Conservation (phyloP, 2,113 vertebrate species). For the Epinephelus cyanopodus region DNA sequence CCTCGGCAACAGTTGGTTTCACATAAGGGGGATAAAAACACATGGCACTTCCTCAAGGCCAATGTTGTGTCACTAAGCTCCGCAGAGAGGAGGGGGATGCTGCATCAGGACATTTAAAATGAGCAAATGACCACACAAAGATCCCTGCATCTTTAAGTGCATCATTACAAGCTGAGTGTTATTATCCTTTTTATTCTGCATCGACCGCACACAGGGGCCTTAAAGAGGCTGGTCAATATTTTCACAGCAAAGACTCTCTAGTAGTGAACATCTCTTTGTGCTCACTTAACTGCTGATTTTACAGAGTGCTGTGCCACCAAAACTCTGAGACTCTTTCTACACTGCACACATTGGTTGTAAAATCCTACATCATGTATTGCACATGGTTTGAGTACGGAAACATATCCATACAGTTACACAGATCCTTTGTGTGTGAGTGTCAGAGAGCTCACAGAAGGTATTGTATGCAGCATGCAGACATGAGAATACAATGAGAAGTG, state of each 20-base stretch:
- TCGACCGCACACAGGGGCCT: conserved; percentile 51
- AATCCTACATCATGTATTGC: neutral
- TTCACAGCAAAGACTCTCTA: conserved; percentile 64
- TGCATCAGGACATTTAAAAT: conserved; percentile 36
- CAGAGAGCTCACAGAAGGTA: conserved; percentile 32
- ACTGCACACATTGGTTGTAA: neutral
- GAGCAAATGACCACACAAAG: conserved; percentile 22
- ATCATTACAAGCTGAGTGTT: conserved; percentile 54
- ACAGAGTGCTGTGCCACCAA: neutral
- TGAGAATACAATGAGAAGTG: conserved; percentile 58
- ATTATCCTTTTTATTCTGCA: conserved; percentile 51
- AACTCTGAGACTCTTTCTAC: neutral
- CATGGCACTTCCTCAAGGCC: conserved; percentile 63
- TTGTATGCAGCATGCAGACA: conserved; percentile 68
- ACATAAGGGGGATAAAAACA: conserved; percentile 65
- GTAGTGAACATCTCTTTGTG: conserved; percentile 56
- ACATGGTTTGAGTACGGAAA: neutral
- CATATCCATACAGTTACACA: conserved; percentile 29
- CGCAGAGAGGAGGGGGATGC: neutral
- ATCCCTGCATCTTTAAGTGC: conserved; percentile 68
- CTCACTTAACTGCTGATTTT: conserved; percentile 30
- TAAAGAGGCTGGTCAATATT: conserved; percentile 74
- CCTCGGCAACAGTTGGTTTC: conserved; percentile 61
- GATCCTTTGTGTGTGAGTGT: conserved; percentile 14
- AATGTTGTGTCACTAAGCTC: conserved; percentile 31